Evolutionary conservation across 2,888 invertebrate genomes (phyloP), one percentile per base, ranked within the genome.

Genomic region (Metallyticus violacea): DNA sequence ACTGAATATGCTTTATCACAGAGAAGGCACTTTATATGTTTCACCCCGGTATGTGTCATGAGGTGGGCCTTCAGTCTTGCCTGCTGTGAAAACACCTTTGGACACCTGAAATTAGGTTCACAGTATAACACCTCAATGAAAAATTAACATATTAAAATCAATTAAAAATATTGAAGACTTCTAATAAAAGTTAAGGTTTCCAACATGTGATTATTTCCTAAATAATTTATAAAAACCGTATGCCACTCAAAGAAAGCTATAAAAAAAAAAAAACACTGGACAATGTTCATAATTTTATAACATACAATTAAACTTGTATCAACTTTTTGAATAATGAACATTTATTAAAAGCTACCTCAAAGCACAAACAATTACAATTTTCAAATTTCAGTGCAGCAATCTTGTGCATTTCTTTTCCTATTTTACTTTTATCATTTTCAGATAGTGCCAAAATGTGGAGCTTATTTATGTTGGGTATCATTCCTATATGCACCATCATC

Each of bases 1-100:
- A 92, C 92, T 26, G 93, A 92, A 88, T 92, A 93, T 0, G 92
- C 91, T 89, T 93, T 93, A 2, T 92, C 91, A 88, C 94, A 94
- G 85, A 92, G 90, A 89, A 92, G 92, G 90, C 94, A 94, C 93
- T 93, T 91, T 30, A 92, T 91, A 26, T 92, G 91, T 89, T 93
- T 93, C 85, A 92, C 88, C 0, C 89, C 89, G 88, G 93, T 91
- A 89, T 94, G 94, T 0, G 93, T 93, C 89, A 93, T 90, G 78
- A 93, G 92, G 89, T 94, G 94, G 78, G 92, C 88, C 85, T 88
- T 89, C 86, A 88, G 87, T 62, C 88, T 87, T 22, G 88, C 87
- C 85, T 89, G 88, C 86, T 88, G 88, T 62, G 88, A 88, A 81
- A 89, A 88, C 79, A 86, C 88, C 85, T 89, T 89, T 26, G 87